Percentiles rank a stretch among this genome's conserved stretches.
Conservation (phyloP, 2,888 invertebrate species). For the Automeris io region DNA sequence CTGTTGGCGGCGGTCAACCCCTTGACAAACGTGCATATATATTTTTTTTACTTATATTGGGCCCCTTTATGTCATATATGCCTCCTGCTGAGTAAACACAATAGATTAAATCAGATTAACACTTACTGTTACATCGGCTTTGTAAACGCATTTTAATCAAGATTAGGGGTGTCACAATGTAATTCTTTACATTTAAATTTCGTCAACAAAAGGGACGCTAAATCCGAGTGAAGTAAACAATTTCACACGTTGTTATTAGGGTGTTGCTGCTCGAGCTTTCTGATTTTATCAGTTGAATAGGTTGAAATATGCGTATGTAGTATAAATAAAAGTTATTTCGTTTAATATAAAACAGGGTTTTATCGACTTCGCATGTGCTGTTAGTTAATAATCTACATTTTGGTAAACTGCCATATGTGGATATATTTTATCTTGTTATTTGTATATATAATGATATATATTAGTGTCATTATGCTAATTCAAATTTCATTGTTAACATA, state of each 20-base stretch:
- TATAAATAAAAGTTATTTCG: too few relatives aligned
- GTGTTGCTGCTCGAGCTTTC: constrained; percentile 20
- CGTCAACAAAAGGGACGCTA: constrained; percentile 51
- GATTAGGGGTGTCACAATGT: constrained; percentile 67
- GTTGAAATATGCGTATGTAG: constrained; percentile 31
- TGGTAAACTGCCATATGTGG: too few relatives aligned
- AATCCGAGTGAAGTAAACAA: constrained; percentile 56
- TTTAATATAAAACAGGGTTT: too few relatives aligned
- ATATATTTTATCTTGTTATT: too few relatives aligned
- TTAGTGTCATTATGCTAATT: too few relatives aligned
- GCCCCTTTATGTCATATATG: constrained; percentile 43
- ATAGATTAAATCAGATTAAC: constrained; percentile 74
- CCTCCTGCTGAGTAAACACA: constrained; percentile 63
- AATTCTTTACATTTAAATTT: constrained; percentile 64
- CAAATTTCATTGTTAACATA: too few relatives aligned
- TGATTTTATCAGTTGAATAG: constrained; percentile 49
- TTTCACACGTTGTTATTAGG: constrained; percentile 53
- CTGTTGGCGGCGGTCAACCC: too few relatives aligned
- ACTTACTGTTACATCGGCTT: constrained; percentile 61
- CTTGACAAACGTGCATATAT: constrained; percentile 3
- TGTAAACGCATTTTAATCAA: constrained; percentile 63
- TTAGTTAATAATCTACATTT: too few relatives aligned
- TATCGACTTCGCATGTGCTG: too few relatives aligned
- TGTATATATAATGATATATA: too few relatives aligned
- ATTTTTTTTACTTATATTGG: constrained; percentile 4